Evolutionary conservation across 2,113 vertebrate genomes (phyloP), one percentile per base, ranked within the genome.

Genomic region (Phyllopteryx taeniolatus): DNA sequence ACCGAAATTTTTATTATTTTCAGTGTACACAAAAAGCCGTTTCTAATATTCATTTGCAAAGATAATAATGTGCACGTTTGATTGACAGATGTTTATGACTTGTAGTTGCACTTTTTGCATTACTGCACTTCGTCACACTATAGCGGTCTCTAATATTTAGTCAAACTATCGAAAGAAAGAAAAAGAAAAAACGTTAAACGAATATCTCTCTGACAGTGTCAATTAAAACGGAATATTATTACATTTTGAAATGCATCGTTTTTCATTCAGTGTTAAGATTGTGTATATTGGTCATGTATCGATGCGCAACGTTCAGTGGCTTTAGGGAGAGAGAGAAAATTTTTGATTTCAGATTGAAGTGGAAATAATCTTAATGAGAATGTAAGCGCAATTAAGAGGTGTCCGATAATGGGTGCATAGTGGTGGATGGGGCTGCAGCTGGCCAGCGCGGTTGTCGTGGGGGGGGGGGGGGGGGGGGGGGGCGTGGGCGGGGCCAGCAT

Each of bases 401-500:
- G 68, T 84, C 75, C 68, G 70, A 69, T 67, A 72, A 79, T 59
- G 56, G 78, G 82, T 47, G 20, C 67, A 15, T 53, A 15, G 8
- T 11, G 17, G 35, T 35, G 22, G 14, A 53, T 35, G 15, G 47
- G 13, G 17, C 22, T 12, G 67, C 46, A 33, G 31, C 67, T 65
- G 59, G 27, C 63, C 5, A 5, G 43, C 43, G 17, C 42, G 5
- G 42, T 3, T 4, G 5, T 35, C 13, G 9, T 31, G 71, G 71
- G 71, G 85, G 20, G 27, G 15, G n/a, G 46, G 9, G 65, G 7
- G 19, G 3, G 14, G n/a, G 3, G 65, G 68, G 70, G 68, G 84
- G 56, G 76, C 77, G 87, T 85, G 53, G 64, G 78, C 67, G 83
- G 85, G 19, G 20, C 82, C 35, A 85, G 74, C 79, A 93, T 94